Evolutionary conservation across 1,140 invertebrate genomes (phyloP).

Genomic region (Stenopsyche tienmushanensis): DNA sequence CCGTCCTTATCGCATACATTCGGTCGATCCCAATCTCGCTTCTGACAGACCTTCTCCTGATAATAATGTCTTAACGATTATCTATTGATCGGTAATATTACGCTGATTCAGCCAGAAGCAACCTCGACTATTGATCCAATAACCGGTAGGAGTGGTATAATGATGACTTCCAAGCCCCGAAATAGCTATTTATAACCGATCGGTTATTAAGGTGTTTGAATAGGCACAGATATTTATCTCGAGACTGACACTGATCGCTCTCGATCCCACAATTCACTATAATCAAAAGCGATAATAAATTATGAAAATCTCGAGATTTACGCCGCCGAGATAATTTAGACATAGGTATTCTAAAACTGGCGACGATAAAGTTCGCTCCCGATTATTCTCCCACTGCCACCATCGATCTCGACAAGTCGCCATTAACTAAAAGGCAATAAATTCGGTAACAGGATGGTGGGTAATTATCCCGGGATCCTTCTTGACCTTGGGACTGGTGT

Average conservation of each 20-base stretch:
- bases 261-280: neutral
- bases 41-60: neutral
- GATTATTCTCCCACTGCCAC: too few relatives aligned
- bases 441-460: too few relatives aligned
- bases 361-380: too few relatives aligned
- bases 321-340: too few relatives aligned
- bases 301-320: too few relatives aligned
- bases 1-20: neutral
- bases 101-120: neutral
- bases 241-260: neutral
- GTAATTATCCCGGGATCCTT: too few relatives aligned
- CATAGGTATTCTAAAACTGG: too few relatives aligned
- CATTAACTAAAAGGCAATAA: too few relatives aligned
- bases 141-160: neutral
- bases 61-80: neutral
- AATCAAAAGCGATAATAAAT: neutral
- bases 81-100: neutral
- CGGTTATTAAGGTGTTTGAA: neutral
- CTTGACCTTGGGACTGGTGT: too few relatives aligned
- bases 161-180: neutral
- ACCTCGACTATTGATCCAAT: neutral
- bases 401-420: too few relatives aligned
- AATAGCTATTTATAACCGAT: neutral
- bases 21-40: neutral
- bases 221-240: neutral